phyloP scores from a whole-genome alignment of 2,888 invertebrate species.

The Drosophila testacea region DNA sequence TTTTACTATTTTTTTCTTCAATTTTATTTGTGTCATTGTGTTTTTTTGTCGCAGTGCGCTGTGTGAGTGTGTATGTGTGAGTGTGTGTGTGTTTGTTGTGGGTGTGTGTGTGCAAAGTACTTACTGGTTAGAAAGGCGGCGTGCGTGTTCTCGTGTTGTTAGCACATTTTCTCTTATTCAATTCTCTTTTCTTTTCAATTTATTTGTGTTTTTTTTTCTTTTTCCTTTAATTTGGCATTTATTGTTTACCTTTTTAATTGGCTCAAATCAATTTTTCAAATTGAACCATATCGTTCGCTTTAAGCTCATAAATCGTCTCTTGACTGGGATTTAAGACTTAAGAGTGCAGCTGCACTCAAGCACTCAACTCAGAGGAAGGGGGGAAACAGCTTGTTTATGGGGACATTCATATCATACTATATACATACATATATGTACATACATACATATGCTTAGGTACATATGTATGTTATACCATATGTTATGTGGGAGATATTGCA shows the following conservation, averaged over 20 bases:
- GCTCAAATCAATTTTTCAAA: slow-evolving; percentile 47
- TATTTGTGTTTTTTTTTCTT: slow-evolving; percentile 14
- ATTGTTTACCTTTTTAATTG: slow-evolving; percentile 50
- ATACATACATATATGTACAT: neutral
- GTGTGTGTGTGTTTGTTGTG: slow-evolving; percentile 27
- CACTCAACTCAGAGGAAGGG: neutral
- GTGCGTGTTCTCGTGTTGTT: slow-evolving; percentile 74
- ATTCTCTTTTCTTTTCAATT: slow-evolving; percentile 22
- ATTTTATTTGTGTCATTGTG: no score
- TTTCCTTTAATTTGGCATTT: slow-evolving; percentile 28
- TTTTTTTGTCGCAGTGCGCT: neutral
- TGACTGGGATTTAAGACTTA: slow-evolving; percentile 8
- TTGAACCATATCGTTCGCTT: slow-evolving; percentile 35
- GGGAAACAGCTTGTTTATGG: no score
- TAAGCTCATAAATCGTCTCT: slow-evolving; percentile 33
- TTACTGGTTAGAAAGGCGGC: slow-evolving; percentile 66
- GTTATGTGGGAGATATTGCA: neutral
- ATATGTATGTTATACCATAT: no score
- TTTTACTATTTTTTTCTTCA: no score
- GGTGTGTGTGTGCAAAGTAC: slow-evolving; percentile 59
- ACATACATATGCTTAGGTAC: neutral
- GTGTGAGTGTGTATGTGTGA: slow-evolving; percentile 24
- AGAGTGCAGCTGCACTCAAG: slow-evolving; percentile 38
- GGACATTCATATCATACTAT: neutral
- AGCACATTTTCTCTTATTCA: slow-evolving; percentile 61